These are phyloP conservation scores for Agraylea sexmaculata DNA, from an alignment of 1,140 invertebrate species.

Conservation along the genomic window DNA sequence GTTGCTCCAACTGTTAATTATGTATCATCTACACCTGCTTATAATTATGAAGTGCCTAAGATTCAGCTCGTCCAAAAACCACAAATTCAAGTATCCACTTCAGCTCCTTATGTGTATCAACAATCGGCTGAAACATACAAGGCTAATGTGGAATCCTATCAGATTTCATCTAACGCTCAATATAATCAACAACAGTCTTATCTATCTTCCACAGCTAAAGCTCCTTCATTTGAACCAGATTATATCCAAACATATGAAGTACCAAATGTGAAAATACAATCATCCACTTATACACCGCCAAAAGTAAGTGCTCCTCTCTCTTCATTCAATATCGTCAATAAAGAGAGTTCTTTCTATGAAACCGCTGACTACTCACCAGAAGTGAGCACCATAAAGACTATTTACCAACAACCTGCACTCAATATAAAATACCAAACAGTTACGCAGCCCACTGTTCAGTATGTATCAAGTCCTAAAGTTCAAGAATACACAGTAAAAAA, in stretches of 20 bases:
- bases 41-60: constrained; percentile 12
- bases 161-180: constrained; percentile 18
- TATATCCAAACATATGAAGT: constrained; percentile 7
- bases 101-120: constrained; percentile 17
- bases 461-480: constrained; percentile 12
- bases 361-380: constrained; percentile 33
- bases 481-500: constrained; percentile 18
- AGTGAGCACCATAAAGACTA: constrained; percentile 1
- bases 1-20: constrained; percentile 14
- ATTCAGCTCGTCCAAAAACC: constrained; percentile 10
- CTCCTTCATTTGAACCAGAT: constrained; percentile 1
- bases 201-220: constrained; percentile 8
- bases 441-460: constrained; percentile 9
- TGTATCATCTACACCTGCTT: constrained; percentile 10
- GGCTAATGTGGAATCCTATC: constrained; percentile 13
- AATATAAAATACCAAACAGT: constrained; percentile 9
- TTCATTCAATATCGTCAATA: not conserved
- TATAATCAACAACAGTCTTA: constrained; percentile 13
- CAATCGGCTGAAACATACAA: constrained; percentile 9
- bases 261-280: constrained; percentile 11
- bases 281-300: constrained; percentile 17
- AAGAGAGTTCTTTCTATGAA: constrained; percentile 22
- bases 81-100: constrained; percentile 16
- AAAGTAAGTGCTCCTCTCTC: constrained; percentile 5
- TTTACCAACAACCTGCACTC: constrained; percentile 4